phyloP scores from a whole-genome alignment of 2,113 vertebrate genomes.

The Datnioides undecimradiatus region DNA sequence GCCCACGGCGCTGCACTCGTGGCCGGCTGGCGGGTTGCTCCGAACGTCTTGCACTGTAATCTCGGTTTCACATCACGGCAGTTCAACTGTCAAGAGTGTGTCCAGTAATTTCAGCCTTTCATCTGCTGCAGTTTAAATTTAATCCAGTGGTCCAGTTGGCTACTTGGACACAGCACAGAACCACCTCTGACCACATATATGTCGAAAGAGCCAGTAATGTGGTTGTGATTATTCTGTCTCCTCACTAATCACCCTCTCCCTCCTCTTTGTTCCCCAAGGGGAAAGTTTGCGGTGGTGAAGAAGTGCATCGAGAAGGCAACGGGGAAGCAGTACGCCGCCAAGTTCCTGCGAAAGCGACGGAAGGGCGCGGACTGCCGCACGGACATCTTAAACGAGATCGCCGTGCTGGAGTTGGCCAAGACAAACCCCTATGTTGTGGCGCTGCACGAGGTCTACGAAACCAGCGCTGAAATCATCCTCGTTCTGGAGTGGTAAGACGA shows the following conservation, averaged over 20 bases:
- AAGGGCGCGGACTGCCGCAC: conserved; percentile 93
- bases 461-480: conserved; percentile 91
- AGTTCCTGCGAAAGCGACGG: conserved; percentile 95
- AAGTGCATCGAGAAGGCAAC: conserved; percentile 94
- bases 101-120: conserved; percentile 49
- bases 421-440: conserved; percentile 91
- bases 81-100: conserved; percentile 35
- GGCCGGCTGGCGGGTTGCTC: conserved; percentile 9
- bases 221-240: conserved; percentile 48
- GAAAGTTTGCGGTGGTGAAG: conserved; percentile 97
- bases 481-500: conserved; percentile 93
- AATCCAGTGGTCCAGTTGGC: conserved; percentile 15
- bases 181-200: conserved; percentile 42
- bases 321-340: conserved; percentile 93
- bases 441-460: conserved; percentile 95
- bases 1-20: conserved; percentile 28
- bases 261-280: conserved; percentile 83
- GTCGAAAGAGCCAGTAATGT: conserved; percentile 44
- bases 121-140: conserved; percentile 27
- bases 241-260: conserved; percentile 30
- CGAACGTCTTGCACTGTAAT: conserved; percentile 34
- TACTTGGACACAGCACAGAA: conserved; percentile 28
- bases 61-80: conserved; percentile 32
- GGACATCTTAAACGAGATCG: conserved; percentile 96
- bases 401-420: conserved; percentile 91